Conservation (phyloP, 2,797 vertebrate species). For the Melanogrammus aeglefinus region DNA sequence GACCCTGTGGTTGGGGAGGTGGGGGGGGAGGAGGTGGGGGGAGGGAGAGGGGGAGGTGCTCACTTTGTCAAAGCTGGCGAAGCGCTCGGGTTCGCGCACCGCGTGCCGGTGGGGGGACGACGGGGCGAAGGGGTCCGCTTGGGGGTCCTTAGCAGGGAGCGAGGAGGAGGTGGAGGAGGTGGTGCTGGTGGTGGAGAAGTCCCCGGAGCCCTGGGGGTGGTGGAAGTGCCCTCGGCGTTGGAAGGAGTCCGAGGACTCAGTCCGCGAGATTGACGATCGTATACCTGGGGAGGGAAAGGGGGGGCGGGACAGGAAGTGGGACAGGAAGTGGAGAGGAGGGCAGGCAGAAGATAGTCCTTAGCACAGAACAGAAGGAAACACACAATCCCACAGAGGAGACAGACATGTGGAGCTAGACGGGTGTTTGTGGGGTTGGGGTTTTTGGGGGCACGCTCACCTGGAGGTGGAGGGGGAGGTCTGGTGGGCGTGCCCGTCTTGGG, state of each 20-base stretch:
- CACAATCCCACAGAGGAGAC: constrained; percentile 10
- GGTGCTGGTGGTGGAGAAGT: constrained; percentile 76
- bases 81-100: constrained; percentile 84
- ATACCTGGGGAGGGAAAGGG: constrained; percentile 78
- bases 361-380: neutral
- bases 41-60: constrained; percentile 81
- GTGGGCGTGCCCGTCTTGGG: constrained; percentile 95
- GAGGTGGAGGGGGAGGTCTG: constrained; percentile 91
- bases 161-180: constrained; percentile 74
- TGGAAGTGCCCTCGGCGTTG: constrained; percentile 87
- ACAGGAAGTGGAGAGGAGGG: neutral
- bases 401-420: neutral
- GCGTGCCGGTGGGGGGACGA: constrained; percentile 85
- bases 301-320: neutral
- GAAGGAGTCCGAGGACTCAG: constrained; percentile 92
- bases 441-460: constrained; percentile 72
- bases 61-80: constrained; percentile 99
- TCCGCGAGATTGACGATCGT: constrained; percentile 84
- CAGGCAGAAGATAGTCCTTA: neutral
- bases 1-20: constrained; percentile 61
- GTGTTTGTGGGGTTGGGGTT: neutral
- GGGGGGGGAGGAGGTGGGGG: constrained; percentile 40
- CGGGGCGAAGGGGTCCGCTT: constrained; percentile 90
- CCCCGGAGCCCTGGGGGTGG: constrained; percentile 82
- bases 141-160: constrained; percentile 85